Conservation (phyloP, 2,888 invertebrate species). For the Pilophorus perplexus region DNA sequence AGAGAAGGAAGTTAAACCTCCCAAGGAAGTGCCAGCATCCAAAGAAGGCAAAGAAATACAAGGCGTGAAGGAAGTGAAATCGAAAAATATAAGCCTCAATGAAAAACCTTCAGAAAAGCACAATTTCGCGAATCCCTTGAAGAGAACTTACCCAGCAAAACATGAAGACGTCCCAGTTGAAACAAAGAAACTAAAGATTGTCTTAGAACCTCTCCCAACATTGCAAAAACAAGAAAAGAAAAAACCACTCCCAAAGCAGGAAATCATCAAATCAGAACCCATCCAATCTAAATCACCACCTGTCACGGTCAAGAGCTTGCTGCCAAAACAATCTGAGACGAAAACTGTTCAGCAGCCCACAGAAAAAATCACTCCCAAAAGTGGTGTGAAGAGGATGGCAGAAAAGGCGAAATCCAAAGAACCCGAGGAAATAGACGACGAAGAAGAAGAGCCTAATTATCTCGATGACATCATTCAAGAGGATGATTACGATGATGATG, state of each 20-base stretch:
- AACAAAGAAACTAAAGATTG: conserved; percentile 14
- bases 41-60: conserved; percentile 6
- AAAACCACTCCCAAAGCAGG: neutral
- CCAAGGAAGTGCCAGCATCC: neutral
- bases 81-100: neutral
- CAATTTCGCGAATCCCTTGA: neutral
- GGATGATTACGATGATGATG: conserved; percentile 42
- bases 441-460: conserved; percentile 42
- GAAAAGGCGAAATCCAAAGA: conserved; percentile 26
- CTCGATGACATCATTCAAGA: conserved; percentile 42
- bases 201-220: conserved; percentile 2
- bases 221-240: neutral
- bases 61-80: neutral
- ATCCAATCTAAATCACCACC: neutral
- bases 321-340: neutral
- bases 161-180: conserved; percentile 14
- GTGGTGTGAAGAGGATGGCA: no score
- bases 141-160: neutral
- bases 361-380: neutral
- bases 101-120: conserved; percentile 2
- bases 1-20: neutral
- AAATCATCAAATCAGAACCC: neutral
- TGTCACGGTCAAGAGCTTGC: neutral
- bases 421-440: conserved; percentile 41
- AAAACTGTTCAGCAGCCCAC: neutral